Evolutionary conservation across 1,140 invertebrate genomes (phyloP).

Genomic region (Brachionus calyciflorus): DNA sequence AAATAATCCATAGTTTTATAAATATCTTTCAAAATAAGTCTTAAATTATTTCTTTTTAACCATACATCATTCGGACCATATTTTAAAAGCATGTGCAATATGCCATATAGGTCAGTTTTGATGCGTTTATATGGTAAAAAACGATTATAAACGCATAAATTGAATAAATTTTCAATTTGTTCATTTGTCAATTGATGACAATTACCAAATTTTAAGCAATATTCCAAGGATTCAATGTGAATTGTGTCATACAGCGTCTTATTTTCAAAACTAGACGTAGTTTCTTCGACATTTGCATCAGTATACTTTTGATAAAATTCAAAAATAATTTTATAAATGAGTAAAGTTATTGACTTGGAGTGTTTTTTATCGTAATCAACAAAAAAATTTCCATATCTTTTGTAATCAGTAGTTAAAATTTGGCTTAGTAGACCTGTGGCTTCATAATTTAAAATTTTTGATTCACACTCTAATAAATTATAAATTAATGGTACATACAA

Average conservation of each 20-base stretch:
- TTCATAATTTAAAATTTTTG: not conserved
- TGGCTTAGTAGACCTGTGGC: not conserved
- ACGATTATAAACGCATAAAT: conserved; percentile 2
- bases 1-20: not conserved
- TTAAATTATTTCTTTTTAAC: not conserved
- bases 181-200: not conserved
- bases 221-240: not conserved
- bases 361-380: conserved; percentile 2
- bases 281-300: not conserved
- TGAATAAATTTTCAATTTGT: not conserved
- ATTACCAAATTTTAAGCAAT: not conserved
- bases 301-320: conserved; percentile 1
- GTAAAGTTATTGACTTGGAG: not conserved
- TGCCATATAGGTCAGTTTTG: not conserved
- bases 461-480: not conserved
- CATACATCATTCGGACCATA: not conserved
- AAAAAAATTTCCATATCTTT: not conserved
- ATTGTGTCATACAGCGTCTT: conserved; percentile 3
- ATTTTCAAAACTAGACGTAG: not conserved
- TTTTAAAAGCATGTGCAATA: not conserved
- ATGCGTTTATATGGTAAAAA: not conserved
- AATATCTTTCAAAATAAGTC: not conserved
- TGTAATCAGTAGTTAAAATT: conserved; percentile 14
- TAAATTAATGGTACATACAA: not conserved
- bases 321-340: not conserved